Base-by-base conservation (phyloP, 2,888 invertebrate species). In the Apotomis turbidana region DNA sequence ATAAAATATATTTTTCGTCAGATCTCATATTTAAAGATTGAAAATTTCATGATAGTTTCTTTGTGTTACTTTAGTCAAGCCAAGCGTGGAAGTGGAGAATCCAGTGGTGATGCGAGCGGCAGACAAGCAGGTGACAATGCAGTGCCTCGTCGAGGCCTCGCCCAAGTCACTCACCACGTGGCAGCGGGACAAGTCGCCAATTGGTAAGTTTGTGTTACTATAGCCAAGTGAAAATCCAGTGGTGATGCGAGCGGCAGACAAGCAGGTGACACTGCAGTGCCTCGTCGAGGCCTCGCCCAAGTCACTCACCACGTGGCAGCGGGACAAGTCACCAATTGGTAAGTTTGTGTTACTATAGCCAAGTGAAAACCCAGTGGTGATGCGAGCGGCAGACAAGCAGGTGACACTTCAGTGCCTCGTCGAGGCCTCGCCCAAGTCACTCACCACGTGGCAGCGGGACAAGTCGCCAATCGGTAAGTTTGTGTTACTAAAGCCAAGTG, bases 201-300 rank as follows among this genome's bases (percentile, higher is more conserved):
- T 83, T 70, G 87, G 90, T 89, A 75, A 77, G 79, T 3, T 49
- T 8, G 36, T 62, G 27, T 3, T 27, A 41, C 41, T 5, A 49
- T 49, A 49, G 6, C 2, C 27, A 27, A 27, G 27, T 27, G 95
- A 95, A 72, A 97, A 96, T 91, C 97, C 97, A 88, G 94, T 97
- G 80, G 96, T 98, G 71, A 96, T 96, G 73, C 97, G 97, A 8
- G 96, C 97, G 38, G 93, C 96, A 64, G 96, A 96, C 78, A 96
- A 96, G 89, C 96, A 97, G 87, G 97, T 97, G 49, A 95, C 96
- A 63, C 94, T 98, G 76, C 96, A 97, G 85, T 98, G 98, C 89
- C 95, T 96, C 89, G 97, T 97, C 41, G 98, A 98, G 87, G 97
- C 97, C 10, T 97, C 97, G 69, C 97, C 98, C 51, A 96, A 95